Evolutionary conservation across 2,113 vertebrate genomes (phyloP).

Genomic region (Oxyruncus cristatus): DNA sequence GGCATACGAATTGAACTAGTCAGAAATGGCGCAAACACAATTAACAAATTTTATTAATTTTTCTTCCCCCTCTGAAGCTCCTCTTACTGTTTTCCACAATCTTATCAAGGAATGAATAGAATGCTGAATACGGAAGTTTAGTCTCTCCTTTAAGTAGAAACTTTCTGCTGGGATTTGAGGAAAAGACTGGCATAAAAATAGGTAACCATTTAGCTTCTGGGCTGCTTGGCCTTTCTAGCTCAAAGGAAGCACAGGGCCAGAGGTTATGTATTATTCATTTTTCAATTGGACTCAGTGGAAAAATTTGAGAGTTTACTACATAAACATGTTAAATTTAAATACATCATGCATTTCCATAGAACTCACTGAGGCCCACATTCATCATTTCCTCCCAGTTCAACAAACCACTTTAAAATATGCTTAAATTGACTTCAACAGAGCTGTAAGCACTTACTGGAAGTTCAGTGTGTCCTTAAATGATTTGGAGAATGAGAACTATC

Average conservation of each 20-base stretch:
- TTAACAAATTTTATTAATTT: constrained; percentile 64
- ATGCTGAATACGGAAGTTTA: constrained; percentile 36
- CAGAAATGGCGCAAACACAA: constrained; percentile 58
- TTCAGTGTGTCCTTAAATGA: background rate
- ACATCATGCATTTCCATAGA: constrained; percentile 31
- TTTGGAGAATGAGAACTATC: background rate
- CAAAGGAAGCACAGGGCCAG: background rate
- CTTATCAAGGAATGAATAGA: background rate
- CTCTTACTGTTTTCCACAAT: constrained; percentile 21
- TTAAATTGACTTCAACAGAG: background rate
- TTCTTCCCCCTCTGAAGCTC: background rate
- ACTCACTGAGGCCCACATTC: background rate
- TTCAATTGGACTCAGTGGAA: constrained; percentile 40
- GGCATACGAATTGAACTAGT: constrained; percentile 59
- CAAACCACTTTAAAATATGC: constrained; percentile 11
- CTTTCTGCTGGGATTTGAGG: constrained; percentile 47
- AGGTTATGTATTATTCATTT: constrained; percentile 59
- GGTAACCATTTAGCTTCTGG: constrained; percentile 69
- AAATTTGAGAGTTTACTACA: constrained; percentile 54
- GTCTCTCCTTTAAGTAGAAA: constrained; percentile 36
- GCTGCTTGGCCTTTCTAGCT: constrained; percentile 10
- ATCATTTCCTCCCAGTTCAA: constrained; percentile 6
- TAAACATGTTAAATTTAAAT: constrained; percentile 53
- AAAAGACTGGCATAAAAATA: constrained; percentile 49
- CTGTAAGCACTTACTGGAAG: background rate